Base-by-base conservation (phyloP, 2,888 invertebrate species). In the Parthenolecanium corni region DNA sequence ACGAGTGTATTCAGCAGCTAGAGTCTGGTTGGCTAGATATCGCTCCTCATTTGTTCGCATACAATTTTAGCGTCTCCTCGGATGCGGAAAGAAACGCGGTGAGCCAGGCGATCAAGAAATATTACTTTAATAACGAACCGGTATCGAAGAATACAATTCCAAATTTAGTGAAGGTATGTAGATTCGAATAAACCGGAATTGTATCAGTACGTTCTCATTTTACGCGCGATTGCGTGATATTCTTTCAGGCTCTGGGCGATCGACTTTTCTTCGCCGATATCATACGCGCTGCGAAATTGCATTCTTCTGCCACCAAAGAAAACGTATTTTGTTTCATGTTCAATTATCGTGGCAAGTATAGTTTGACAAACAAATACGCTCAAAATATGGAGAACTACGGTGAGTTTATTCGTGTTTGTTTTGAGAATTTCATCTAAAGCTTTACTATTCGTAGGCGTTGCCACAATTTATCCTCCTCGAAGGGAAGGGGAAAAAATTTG, bases 301-400 rank as follows among this genome's bases (percentile, higher is more conserved):
- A 70, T 51, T 69, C 70, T 12, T 47, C 62, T 6, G 56, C 54
- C 25, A 65, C 64, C 24, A 66, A 56, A 20, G 65, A 69, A 1
- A 70, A 70, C 1, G 68, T 69, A 2, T 69, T 67, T 64, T 67
- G 70, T 61, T 71, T 71, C 67, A 65, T 67, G 51, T 71, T 71
- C 64, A 61, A 65, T 47, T 71, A 70, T 64, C 64, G 67, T 23
- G 71, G 70, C 23, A 65, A 67, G 66, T 54, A 68, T 56, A 69
- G 70, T 23, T 58, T 66, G 11, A 65, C 67, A 0, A 75, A 79
- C 21, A 51, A 25, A 20, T 64, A 58, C 53, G 18, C 62, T 1
- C 36, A 46, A 31, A 16, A 47, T 24, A 44, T 52, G 21, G 65
- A 47, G 53, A 49, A 64, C 25, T 42, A 57, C 12, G 44, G 52